Evolutionary conservation across 2,797 vertebrate genomes (phyloP).

Genomic region (Cyprinodon diabolis): DNA sequence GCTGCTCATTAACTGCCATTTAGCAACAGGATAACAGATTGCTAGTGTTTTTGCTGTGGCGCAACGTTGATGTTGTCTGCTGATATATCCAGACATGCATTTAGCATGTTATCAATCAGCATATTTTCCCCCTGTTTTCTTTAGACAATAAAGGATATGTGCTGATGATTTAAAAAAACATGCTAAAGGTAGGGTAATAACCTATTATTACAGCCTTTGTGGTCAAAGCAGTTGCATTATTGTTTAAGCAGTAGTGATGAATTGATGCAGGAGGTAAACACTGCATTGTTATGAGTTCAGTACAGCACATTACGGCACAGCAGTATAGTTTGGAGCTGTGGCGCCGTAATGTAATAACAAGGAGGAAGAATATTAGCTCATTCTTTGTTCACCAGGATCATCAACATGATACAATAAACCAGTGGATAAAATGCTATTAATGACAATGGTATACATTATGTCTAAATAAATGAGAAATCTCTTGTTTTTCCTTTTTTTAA

Average conservation of each 20-base stretch:
- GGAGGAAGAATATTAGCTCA: slow-evolving; percentile 1
- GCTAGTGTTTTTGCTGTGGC: slow-evolving; percentile 17
- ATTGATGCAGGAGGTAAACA: neutral
- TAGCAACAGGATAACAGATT: slow-evolving; percentile 45
- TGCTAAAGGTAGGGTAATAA: neutral
- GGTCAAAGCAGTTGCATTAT: neutral
- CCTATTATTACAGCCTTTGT: neutral
- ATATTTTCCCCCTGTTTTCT: neutral
- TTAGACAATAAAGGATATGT: neutral
- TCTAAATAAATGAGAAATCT: slow-evolving; percentile 4
- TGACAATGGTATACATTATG: slow-evolving; percentile 13
- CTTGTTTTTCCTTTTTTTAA: slow-evolving; percentile 27
- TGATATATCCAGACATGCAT: neutral
- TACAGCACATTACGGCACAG: slow-evolving; percentile 7
- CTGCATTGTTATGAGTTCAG: slow-evolving; percentile 10
- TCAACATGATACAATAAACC: slow-evolving; percentile 13
- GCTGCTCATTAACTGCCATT: slow-evolving; percentile 39
- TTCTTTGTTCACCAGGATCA: slow-evolving; percentile 12
- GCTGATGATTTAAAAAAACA: slow-evolving; percentile 2
- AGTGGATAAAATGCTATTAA: neutral
- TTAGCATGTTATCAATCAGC: slow-evolving; percentile 8
- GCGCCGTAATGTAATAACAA: slow-evolving; percentile 15
- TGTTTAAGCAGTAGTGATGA: neutral
- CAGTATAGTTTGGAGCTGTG: slow-evolving; percentile 5
- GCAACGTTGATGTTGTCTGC: neutral